Base-by-base conservation (phyloP, 2,888 invertebrate species). In the Emesis furor region DNA sequence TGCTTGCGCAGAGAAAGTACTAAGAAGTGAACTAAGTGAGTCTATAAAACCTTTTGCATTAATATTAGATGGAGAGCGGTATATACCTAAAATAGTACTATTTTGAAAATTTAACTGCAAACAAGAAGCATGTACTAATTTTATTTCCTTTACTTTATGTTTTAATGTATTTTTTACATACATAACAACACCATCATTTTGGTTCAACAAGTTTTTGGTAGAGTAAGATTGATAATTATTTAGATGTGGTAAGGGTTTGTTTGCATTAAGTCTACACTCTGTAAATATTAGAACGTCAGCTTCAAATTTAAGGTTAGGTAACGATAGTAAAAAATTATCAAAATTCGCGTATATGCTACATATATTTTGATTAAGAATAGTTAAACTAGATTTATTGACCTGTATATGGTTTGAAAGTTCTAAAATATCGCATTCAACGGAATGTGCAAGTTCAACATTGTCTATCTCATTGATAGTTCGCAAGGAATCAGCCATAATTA, bases 101-200 rank as follows among this genome's bases (percentile, higher is more conserved):
- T 55, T 55, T n/a, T n/a, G 55, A n/a, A 55, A n/a, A n/a, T n/a
- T n/a, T 55, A 55, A 55, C n/a, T 55, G 55, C 14, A 55, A n/a
- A n/a, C 55, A 55, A 2, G 55, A 55, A 0, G 55, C 55, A n/a
- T 55, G 55, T 55, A 55, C 55, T n/a, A 55, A 55, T n/a, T n/a
- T 55, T n/a, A 55, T 55, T 55, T 55, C 55, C 55, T 55, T 55
- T 5, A 55, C 55, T n/a, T 55, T 55, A 17, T 55, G 55, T n/a
- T n/a, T 14, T n/a, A 55, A n/a, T n/a, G 14, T 55, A 55, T n/a
- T 14, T 55, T 3, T 55, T n/a, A 55, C 55, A 55, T 55, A 55
- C 55, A 55, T 55, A 55, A 55, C 55, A 55, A 55, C 55, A 55
- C 55, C 55, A n/a, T 55, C 55, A 55, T 55, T 55, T 55, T 55